Conservation (phyloP, 1,140 invertebrate genomes). For the Bombyx mandarina region DNA sequence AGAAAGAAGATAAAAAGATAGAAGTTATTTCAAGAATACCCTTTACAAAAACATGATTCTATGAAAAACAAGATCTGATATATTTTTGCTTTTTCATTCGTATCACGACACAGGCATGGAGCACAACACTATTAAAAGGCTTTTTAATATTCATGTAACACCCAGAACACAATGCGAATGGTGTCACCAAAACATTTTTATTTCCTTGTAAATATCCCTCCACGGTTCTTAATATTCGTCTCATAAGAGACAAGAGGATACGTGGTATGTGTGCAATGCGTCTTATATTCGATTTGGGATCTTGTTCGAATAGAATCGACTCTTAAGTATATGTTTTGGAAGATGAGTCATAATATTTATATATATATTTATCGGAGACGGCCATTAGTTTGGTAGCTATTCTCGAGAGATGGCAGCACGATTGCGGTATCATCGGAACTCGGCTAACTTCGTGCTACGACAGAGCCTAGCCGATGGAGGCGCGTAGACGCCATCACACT, state of each 20-base stretch:
- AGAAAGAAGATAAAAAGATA: too few relatives aligned
- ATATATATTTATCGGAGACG: too few relatives aligned
- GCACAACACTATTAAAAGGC: slow-evolving; percentile 15
- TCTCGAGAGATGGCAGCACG: too few relatives aligned
- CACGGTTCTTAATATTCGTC: slow-evolving; percentile 49
- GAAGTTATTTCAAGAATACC: background rate
- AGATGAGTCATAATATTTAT: background rate
- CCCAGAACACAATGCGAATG: slow-evolving; percentile 37
- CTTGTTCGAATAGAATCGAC: too few relatives aligned
- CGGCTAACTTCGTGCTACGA: too few relatives aligned
- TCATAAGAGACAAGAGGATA: slow-evolving; percentile 39
- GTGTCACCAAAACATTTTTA: slow-evolving; percentile 59
- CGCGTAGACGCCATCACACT: too few relatives aligned
- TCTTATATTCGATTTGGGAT: slow-evolving; percentile 7
- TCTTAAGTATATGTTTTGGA: slow-evolving; percentile 9
- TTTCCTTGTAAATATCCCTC: slow-evolving; percentile 49
- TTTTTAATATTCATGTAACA: slow-evolving; percentile 34
- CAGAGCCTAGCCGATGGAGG: too few relatives aligned
- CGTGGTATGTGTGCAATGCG: slow-evolving; percentile 35
- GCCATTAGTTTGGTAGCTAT: too few relatives aligned
- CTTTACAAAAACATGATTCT: background rate
- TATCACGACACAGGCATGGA: slow-evolving; percentile 10
- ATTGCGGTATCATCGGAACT: too few relatives aligned
- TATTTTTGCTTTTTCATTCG: slow-evolving; percentile 8
- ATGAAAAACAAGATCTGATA: slow-evolving; percentile 5